phyloP scores from a whole-genome alignment of 2,113 vertebrate species.

The Odontophorus gujanensis region DNA sequence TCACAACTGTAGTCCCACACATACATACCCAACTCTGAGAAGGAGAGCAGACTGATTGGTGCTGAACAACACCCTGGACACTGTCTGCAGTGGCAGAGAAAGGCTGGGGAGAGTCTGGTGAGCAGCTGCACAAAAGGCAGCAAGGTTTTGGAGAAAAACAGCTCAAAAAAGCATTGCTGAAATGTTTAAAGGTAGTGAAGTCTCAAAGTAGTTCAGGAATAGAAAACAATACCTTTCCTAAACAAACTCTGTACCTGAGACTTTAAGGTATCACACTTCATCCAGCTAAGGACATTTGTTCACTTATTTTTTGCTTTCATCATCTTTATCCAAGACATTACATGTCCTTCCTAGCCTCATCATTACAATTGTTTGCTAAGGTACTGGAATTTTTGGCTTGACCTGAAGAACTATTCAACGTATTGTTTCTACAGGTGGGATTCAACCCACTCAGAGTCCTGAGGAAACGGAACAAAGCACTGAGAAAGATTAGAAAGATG shows the following conservation, averaged over 20 bases:
- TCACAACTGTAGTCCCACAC: background rate
- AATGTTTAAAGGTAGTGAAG: background rate
- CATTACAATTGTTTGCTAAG: background rate
- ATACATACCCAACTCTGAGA: background rate
- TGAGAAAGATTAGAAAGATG: slow-evolving; percentile 89
- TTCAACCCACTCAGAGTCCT: slow-evolving; percentile 90
- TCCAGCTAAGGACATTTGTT: background rate
- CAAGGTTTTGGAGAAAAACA: background rate
- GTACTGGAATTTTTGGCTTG: background rate
- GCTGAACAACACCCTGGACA: background rate
- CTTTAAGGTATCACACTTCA: background rate
- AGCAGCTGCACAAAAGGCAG: background rate
- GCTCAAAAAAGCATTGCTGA: background rate
- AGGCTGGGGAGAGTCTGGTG: background rate
- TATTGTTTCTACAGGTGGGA: slow-evolving; percentile 82
- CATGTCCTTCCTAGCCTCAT: background rate
- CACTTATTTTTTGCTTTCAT: background rate
- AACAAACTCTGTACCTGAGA: background rate
- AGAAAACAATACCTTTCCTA: background rate
- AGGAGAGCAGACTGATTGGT: background rate
- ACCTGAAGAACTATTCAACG: background rate
- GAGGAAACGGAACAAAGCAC: slow-evolving; percentile 93
- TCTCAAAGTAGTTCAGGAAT: background rate
- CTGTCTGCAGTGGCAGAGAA: background rate
- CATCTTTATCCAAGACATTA: background rate